Evolutionary conservation across 1,140 invertebrate species (phyloP).

Genomic region (Laodelphax striatellus): DNA sequence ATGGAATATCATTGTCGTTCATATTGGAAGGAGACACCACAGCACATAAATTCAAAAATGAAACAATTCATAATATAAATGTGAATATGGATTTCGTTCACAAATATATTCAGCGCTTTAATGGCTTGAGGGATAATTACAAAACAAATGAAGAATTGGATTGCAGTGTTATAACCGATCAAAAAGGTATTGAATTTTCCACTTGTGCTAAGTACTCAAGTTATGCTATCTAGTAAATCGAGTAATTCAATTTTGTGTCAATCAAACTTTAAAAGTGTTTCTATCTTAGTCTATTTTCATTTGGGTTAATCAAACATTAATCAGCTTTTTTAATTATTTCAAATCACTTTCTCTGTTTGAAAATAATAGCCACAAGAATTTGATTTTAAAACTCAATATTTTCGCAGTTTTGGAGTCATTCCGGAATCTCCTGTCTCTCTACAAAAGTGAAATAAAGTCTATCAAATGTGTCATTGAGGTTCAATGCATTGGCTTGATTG

Average conservation of each 20-base stretch:
- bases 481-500: conserved; percentile 51
- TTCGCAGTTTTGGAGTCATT: conserved; percentile 40
- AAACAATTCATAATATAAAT: conserved; percentile 40
- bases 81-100: conserved; percentile 46
- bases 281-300: background rate
- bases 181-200: conserved; percentile 34
- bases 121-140: conserved; percentile 51
- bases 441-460: conserved; percentile 42
- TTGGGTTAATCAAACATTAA: background rate
- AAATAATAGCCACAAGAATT: too few species aligned
- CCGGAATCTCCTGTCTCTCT: conserved; percentile 43
- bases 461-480: conserved; percentile 48
- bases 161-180: conserved; percentile 34
- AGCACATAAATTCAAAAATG: conserved; percentile 38
- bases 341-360: too few species aligned
- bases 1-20: conserved; percentile 46
- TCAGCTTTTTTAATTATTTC: too few species aligned
- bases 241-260: too few species aligned
- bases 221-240: too few species aligned
- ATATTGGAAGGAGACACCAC: conserved; percentile 51
- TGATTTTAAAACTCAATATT: background rate
- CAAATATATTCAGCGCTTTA: conserved; percentile 52
- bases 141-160: conserved; percentile 53
- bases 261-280: too few species aligned
- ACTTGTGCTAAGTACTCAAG: conserved; percentile 1